Base-by-base conservation (phyloP, 2,797 vertebrate genomes). In the Acrossocheilus wenchowensis region DNA sequence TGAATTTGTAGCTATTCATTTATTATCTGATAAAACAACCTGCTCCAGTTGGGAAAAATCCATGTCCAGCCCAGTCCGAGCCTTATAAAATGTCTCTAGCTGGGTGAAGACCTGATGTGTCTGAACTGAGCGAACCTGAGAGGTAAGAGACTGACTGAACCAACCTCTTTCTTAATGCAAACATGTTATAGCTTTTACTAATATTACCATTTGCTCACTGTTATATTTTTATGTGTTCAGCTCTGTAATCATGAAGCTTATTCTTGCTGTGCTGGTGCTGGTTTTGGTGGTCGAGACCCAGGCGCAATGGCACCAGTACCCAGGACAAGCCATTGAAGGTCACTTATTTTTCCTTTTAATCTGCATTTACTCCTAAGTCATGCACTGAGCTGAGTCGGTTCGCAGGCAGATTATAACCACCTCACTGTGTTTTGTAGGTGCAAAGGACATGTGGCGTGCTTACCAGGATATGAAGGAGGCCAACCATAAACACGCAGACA, bases 401-500 rank as follows among this genome's bases (percentile, higher is more conserved):
- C 17, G 10, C 5, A 43, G 10, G n/a, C 12, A 5, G 8, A 62
- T 74, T n/a, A 68, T 17, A 39, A 66, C 12, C 17, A 73, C 4
- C 68, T 81, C 21, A 68, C 2, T 23, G 0, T 45, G 15, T 12
- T n/a, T 48, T 69, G n/a, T 19, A 85, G 71, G 86, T 54, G 43
- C n/a, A 34, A 11, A 15, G 10, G 86, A 88, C 84, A 89, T 88
- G 84, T 7, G 1, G 21, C 12, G 11, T 6, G 82, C 84, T 43
- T 30, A 36, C 72, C 0, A 0, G 52, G 66, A 93, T 6, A 92
- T 93, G 92, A 91, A 0, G 73, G 0, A 90, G 1, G 10, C 92
- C 57, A 91, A 92, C 84, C 89, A 2, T 15, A 89, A n/a, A 34
- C 0, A 73, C 6, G 66, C 92, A 14, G 89, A 92, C 92, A 89